phyloP scores from a whole-genome alignment of 2,888 invertebrate genomes.

The Caenorhabditis afra region DNA sequence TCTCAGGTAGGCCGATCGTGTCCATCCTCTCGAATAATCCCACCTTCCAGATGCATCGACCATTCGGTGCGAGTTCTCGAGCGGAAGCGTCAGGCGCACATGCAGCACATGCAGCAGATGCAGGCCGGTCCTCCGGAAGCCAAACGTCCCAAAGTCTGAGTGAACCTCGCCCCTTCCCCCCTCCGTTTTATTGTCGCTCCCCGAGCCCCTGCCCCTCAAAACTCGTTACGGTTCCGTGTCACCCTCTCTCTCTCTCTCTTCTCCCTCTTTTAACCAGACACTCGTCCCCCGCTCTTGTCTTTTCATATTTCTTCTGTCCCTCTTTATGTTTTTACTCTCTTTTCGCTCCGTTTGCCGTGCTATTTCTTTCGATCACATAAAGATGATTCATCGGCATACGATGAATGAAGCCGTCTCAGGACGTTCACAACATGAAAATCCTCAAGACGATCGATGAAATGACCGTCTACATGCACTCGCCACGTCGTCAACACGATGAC shows the following conservation, averaged over 20 bases:
- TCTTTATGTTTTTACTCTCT: background rate
- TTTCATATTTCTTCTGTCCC: background rate
- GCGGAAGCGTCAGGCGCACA: background rate
- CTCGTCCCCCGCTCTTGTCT: too few species aligned
- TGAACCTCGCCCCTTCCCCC: too few species aligned
- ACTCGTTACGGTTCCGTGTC: too few species aligned
- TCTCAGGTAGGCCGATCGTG: conserved; percentile 41
- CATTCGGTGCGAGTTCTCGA: conserved; percentile 14
- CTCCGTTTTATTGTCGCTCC: too few species aligned
- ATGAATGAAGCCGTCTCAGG: background rate
- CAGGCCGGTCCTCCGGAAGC: conserved; percentile 4
- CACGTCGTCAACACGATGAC: background rate
- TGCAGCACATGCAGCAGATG: background rate
- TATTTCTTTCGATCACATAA: background rate
- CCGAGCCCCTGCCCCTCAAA: background rate
- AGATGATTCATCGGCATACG: background rate
- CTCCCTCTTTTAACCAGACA: too few species aligned
- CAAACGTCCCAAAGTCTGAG: conserved; percentile 21
- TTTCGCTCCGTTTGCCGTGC: background rate
- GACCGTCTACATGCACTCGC: background rate
- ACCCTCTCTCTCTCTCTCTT: too few species aligned
- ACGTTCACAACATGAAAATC: background rate
- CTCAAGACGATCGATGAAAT: conserved; percentile 2
- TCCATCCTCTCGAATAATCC: too few species aligned
- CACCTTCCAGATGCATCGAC: conserved; percentile 3